Evolutionary conservation across 2,113 vertebrate species (phyloP).

Genomic region (Callithrix jacchus): DNA sequence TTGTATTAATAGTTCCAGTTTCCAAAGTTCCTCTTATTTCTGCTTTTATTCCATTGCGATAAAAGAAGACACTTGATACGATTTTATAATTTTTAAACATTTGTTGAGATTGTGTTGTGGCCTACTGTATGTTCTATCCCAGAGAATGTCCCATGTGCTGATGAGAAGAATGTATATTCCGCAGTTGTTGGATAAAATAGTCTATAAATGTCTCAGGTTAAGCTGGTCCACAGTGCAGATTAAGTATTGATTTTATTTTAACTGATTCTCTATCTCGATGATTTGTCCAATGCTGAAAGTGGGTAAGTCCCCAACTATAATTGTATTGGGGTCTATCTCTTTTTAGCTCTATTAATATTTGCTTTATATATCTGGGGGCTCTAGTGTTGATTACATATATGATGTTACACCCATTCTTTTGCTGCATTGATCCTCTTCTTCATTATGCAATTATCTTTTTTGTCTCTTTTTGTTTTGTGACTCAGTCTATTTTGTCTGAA

Average conservation of each 20-base stretch:
- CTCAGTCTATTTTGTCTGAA: not conserved
- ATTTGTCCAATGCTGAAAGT: not conserved
- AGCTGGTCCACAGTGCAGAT: not conserved
- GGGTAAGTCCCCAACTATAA: not conserved
- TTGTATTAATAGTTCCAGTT: not conserved
- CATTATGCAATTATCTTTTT: not conserved
- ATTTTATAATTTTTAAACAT: not conserved
- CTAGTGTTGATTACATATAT: not conserved
- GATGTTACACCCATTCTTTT: not conserved
- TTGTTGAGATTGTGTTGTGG: not conserved
- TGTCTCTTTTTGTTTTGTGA: not conserved
- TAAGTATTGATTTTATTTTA: not conserved
- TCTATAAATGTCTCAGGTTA: not conserved
- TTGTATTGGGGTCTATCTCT: not conserved
- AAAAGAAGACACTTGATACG: not conserved
- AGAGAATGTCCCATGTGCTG: not conserved
- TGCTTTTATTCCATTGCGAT: not conserved
- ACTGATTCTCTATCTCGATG: not conserved
- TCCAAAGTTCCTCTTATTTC: not conserved
- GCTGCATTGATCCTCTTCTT: not conserved
- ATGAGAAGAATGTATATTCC: not conserved
- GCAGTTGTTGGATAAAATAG: not conserved
- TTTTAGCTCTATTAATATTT: not conserved
- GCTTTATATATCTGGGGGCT: not conserved
- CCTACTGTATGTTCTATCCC: not conserved